Evolutionary conservation across 2,797 vertebrate genomes (phyloP), one percentile per base, ranked within the genome.

Genomic region (Discoglossus pictus): DNA sequence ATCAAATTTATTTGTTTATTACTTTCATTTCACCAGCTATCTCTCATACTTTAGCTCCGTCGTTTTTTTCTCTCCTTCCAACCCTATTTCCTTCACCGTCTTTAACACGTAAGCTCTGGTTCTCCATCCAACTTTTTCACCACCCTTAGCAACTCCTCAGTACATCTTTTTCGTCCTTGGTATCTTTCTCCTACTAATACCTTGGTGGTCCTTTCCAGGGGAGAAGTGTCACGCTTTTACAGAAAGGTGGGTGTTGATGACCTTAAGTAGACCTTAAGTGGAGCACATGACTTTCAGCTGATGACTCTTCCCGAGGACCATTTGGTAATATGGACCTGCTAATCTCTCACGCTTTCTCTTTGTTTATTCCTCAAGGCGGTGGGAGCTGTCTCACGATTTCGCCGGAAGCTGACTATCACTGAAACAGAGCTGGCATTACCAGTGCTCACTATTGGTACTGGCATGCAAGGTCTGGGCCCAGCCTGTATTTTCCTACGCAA

Each of bases 401-500:
- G 43, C 9, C 31, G 47, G 13, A 61, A 24, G 16, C 20, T 54
- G 21, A 10, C 48, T 6, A 42, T 61, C 2, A 40, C 55, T 1
- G 62, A 66, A 1, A 12, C 31, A 1, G 70, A 66, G 25, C 5
- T 61, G 47, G 21, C 35, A 6, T 31, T 54, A 11, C 34, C 18
- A 2, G 39, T 60, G n/a, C 12, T 21, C n/a, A 39, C 52, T 10
- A 44, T 62, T 61, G 27, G 34, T 13, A 2, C 34, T 11, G 35
- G 61, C 65, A 84, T 87, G 85, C 80, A 84, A 75, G 67, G 83
- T 13, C 47, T 76, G 64, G 85, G 84, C 10, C 82, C 85, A 0
- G 83, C 85, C 43, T 86, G 85, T 75, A 85, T 87, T 74, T 87
- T 87, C 63, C 34, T 87, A 48, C 77, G 80, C 34, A 85, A 86